Base-by-base conservation (phyloP, 2,797 vertebrate genomes). In the Psittacula derbiana region DNA sequence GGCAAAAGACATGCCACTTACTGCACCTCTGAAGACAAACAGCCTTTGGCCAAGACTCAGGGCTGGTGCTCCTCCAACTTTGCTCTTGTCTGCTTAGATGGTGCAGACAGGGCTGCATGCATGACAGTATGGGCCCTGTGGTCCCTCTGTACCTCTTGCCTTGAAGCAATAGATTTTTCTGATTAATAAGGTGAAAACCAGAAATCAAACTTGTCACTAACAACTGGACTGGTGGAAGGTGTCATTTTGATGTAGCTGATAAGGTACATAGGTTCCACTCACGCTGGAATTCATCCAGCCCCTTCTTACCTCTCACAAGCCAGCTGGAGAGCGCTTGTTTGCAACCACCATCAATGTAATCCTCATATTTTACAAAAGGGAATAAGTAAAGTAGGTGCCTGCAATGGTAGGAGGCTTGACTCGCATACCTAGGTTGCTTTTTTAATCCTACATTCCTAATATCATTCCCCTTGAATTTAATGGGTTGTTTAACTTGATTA, bases 401-500 rank as follows among this genome's bases (percentile, higher is more conserved):
- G 12, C 52, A 67, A 27, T 38, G 46, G 46, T 65, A 80, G 67
- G 88, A 85, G 49, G 60, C 64, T 90, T 89, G 88, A 73, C 74
- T 95, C 44, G 70, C 31, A 21, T 52, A 84, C 62, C 60, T 84
- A 75, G 0, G 0, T 94, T 85, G 67, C 55, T 94, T 96, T 86
- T 66, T 82, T 43, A 88, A 85, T 81, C 49, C 44, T 87, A 47
- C 23, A 7, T 66, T 92, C 86, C 58, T 75, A 66, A 50, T n/a
- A 62, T 8, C 12, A 2, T 92, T 95, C 57, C 74, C 52, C 50
- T 76, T 79, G 31, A 84, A 83, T 89, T 87, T 27, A 88, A 47
- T 65, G 62, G 62, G 49, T 72, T 66, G n/a, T 86, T 93, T 61
- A 49, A 86, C 72, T 70, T 90, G 76, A 94, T 95, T 76, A 92